Conservation (phyloP, 2,888 invertebrate genomes). For the Sphaerophoria taeniata region DNA sequence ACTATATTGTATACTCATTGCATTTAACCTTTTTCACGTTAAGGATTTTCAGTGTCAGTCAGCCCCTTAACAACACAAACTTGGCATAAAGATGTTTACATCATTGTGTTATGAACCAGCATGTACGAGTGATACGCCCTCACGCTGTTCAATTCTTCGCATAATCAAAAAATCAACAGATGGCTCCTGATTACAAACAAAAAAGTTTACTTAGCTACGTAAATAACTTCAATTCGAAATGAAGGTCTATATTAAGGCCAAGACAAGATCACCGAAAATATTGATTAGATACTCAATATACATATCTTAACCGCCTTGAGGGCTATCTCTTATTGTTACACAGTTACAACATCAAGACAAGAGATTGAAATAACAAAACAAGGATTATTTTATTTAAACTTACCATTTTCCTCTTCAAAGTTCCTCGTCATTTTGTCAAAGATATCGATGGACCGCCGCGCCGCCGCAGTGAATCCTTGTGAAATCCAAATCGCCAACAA, state of each 20-base stretch:
- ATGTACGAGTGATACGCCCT: background rate
- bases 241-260: background rate
- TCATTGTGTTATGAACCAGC: constrained; percentile 14
- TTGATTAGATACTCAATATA: constrained; percentile 9
- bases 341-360: background rate
- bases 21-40: constrained; percentile 32
- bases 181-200: background rate
- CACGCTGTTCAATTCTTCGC: background rate
- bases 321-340: no score
- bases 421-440: constrained; percentile 79
- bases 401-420: constrained; percentile 82
- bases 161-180: background rate
- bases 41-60: no score
- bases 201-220: background rate
- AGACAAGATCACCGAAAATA: background rate
- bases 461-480: constrained; percentile 80
- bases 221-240: background rate
- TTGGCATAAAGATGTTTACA: background rate
- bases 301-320: background rate
- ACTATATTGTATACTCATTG: no score
- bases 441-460: constrained; percentile 78
- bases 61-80: constrained; percentile 1
- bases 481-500: constrained; percentile 71
- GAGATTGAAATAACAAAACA: no score
- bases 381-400: constrained; percentile 75